These are phyloP conservation scores for Cephonodes hylas DNA, from an alignment of 2,888 invertebrate genomes.

Conservation along the genomic window DNA sequence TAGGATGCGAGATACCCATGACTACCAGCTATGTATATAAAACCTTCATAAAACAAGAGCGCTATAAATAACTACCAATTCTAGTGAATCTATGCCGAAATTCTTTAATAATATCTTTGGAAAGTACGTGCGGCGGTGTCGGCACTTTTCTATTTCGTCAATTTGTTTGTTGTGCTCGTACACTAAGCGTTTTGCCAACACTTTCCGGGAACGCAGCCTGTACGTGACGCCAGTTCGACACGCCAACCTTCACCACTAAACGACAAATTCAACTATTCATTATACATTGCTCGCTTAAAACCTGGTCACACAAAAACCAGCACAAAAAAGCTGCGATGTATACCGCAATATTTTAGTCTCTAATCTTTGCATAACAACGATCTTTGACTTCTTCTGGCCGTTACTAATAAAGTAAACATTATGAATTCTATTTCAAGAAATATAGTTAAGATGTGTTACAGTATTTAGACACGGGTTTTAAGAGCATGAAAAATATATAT, in stretches of 20 bases:
- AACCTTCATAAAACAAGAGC: too few species aligned
- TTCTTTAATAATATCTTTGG: neutral
- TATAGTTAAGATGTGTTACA: neutral
- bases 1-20: too few species aligned
- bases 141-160: slow-evolving; percentile 20
- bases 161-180: slow-evolving; percentile 27
- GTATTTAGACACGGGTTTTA: too few species aligned
- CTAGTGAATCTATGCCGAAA: neutral
- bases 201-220: slow-evolving; percentile 45
- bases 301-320: neutral
- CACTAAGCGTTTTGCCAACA: slow-evolving; percentile 37
- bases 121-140: neutral
- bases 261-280: slow-evolving; percentile 21
- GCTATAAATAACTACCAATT: neutral
- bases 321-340: neutral
- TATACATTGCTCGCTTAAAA: slow-evolving; percentile 11
- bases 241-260: slow-evolving; percentile 33
- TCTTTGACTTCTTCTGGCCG: neutral
- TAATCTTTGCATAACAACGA: neutral
- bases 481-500: neutral
- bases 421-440: neutral
- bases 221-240: slow-evolving; percentile 50
- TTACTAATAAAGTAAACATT: neutral
- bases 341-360: neutral
- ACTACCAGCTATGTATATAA: too few species aligned